These are phyloP conservation scores for Brachionus sp. DNA, from an alignment of 1,140 invertebrate genomes.

Conservation along the genomic window DNA sequence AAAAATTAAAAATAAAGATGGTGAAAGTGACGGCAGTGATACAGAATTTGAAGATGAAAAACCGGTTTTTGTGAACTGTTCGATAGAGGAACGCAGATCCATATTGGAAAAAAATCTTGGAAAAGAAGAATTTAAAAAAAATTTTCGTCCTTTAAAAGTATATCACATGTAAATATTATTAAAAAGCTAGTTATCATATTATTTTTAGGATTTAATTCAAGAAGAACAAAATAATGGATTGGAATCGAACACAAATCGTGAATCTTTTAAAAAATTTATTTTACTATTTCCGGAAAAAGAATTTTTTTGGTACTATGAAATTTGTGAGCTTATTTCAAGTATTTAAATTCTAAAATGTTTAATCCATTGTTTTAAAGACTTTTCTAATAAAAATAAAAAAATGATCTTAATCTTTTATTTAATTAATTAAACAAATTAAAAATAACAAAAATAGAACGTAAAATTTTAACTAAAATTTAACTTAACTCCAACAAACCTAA, in stretches of 20 bases:
- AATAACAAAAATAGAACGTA: no score
- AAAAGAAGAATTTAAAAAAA: conserved; percentile 4
- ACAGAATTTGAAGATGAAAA: conserved; percentile 39
- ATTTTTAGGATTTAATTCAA: not conserved
- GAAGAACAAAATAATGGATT: not conserved
- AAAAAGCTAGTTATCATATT: not conserved
- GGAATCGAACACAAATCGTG: not conserved
- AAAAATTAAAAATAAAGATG: not conserved
- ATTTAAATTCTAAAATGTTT: not conserved
- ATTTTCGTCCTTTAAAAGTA: not conserved
- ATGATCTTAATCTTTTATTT: not conserved
- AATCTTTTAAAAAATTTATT: conserved; percentile 28
- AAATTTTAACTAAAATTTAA: no score
- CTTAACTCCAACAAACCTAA: no score
- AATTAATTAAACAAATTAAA: no score
- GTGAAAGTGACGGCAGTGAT: conserved; percentile 20
- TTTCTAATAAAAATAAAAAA: not conserved
- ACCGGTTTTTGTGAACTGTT: not conserved
- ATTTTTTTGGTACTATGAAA: not conserved
- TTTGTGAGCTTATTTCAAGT: not conserved
- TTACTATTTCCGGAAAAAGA: conserved; percentile 10
- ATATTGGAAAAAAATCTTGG: conserved; percentile 26
- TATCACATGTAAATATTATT: not conserved
- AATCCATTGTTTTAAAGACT: not conserved
- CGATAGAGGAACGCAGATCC: conserved; percentile 18